Percentiles rank a stretch among this genome's conserved stretches.
These are phyloP conservation scores for Brachypterus glaber DNA, from an alignment of 2,888 invertebrate genomes.

Conservation along the genomic window DNA sequence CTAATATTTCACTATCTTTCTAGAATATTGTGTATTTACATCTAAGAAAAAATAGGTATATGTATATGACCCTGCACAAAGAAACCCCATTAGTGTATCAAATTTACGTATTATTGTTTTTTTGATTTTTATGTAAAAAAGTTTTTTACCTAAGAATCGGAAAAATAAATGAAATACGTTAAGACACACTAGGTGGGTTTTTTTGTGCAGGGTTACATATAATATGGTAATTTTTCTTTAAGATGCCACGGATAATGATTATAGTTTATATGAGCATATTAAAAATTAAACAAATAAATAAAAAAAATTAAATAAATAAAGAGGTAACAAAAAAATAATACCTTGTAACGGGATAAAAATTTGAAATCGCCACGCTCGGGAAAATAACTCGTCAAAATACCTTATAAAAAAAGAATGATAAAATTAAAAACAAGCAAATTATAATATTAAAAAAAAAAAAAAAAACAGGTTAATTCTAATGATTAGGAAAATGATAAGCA, in stretches of 20 bases:
- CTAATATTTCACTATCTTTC: too few species aligned
- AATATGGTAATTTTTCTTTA: too few species aligned
- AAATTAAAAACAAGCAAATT: constrained; percentile 23
- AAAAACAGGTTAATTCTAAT: constrained; percentile 8
- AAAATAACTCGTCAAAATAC: constrained; percentile 38
- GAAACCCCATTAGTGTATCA: too few species aligned
- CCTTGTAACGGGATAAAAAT: constrained; percentile 37
- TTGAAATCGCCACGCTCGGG: constrained; percentile 37
- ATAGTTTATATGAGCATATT: not conserved
- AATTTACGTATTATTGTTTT: too few species aligned
- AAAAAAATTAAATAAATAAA: constrained; percentile 18
- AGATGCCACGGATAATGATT: constrained; percentile 1
- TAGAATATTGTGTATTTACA: too few species aligned
- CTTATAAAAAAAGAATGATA: constrained; percentile 30
- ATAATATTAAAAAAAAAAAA: constrained; percentile 18
- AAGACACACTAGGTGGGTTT: too few species aligned
- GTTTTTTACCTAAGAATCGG: too few species aligned
- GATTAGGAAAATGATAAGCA: constrained; percentile 12
- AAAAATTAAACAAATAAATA: constrained; percentile 10
- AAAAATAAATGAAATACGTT: too few species aligned
- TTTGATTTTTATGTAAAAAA: too few species aligned
- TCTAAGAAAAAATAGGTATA: too few species aligned
- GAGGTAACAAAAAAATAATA: constrained; percentile 28
- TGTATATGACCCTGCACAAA: too few species aligned
- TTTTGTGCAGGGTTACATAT: too few species aligned